A percentile compares a stretch with the other conserved stretches of the same genome.
Conservation (phyloP, 92 coral and sea anemone genomes). For the Parazoanthus darwini region DNA sequence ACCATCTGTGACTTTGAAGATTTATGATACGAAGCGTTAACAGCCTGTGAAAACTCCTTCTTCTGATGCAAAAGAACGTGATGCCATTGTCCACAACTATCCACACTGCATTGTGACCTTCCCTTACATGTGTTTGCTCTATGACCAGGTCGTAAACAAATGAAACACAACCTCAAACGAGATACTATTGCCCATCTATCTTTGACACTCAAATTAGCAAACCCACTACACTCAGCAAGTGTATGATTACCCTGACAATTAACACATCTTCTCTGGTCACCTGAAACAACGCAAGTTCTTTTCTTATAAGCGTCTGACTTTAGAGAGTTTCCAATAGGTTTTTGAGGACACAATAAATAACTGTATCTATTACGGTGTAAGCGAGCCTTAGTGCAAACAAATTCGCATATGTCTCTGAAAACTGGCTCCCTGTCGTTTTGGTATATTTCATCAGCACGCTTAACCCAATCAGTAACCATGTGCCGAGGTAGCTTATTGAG, state of each 20-base stretch:
- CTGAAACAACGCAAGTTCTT: background rate
- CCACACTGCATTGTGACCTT: background rate
- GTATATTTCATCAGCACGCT: background rate
- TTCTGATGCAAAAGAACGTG: background rate
- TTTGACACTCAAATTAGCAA: background rate
- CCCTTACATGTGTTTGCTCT: background rate
- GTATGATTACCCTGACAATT: background rate
- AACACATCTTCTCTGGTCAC: background rate
- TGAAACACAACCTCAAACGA: background rate
- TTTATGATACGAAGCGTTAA: too few relatives aligned
- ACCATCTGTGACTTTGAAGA: background rate
- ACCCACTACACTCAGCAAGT: background rate
- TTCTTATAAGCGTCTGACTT: background rate
- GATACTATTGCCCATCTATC: background rate
- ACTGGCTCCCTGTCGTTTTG: background rate
- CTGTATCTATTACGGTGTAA: background rate
- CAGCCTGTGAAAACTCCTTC: background rate
- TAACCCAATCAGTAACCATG: background rate
- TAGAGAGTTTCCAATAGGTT: background rate
- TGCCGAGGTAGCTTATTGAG: background rate
- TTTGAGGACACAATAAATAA: background rate
- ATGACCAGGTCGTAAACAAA: background rate
- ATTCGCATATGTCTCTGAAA: background rate
- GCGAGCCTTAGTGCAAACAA: background rate
- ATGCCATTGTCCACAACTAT: background rate